Conservation (phyloP, 2,113 vertebrate species). For the Paralichthys olivaceus region DNA sequence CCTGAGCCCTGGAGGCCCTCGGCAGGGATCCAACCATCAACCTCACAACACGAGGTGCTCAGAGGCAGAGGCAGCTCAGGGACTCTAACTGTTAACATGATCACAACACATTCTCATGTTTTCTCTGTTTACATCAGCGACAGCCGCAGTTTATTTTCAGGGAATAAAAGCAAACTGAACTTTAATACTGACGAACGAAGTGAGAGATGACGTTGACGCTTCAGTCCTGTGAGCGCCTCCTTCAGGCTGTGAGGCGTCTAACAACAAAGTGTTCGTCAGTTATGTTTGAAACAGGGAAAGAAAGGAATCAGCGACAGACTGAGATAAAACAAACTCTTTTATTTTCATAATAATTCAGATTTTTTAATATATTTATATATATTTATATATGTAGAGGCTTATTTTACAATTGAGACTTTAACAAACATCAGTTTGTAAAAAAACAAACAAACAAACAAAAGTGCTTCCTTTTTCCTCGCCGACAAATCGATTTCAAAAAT, state of each 20-base stretch:
- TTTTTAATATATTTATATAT: conserved; percentile 64
- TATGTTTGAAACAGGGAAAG: not conserved
- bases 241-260: not conserved
- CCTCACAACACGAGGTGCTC: too few relatives aligned
- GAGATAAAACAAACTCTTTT: conserved; percentile 76
- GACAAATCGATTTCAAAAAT: conserved; percentile 31
- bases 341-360: conserved; percentile 79
- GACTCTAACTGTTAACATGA: too few relatives aligned
- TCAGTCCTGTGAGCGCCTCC: conserved; percentile 1
- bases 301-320: conserved; percentile 12
- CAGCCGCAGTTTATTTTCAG: not conserved
- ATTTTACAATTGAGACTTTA: conserved; percentile 77
- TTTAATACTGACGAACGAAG: not conserved
- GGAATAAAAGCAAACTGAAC: not conserved
- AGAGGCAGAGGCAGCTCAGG: too few relatives aligned
- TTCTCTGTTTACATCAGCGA: too few relatives aligned
- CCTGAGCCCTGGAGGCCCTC: too few relatives aligned
- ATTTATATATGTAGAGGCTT: conserved; percentile 54
- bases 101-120: too few relatives aligned
- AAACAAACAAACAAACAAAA: conserved; percentile 57
- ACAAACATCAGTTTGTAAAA: conserved; percentile 68
- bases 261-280: not conserved
- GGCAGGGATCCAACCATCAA: too few relatives aligned
- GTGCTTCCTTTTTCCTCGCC: conserved; percentile 72
- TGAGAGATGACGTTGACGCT: too few relatives aligned